These are phyloP conservation scores for Lasioglossum figueresi DNA, from an alignment of 2,888 invertebrate genomes.

Conservation along the genomic window DNA sequence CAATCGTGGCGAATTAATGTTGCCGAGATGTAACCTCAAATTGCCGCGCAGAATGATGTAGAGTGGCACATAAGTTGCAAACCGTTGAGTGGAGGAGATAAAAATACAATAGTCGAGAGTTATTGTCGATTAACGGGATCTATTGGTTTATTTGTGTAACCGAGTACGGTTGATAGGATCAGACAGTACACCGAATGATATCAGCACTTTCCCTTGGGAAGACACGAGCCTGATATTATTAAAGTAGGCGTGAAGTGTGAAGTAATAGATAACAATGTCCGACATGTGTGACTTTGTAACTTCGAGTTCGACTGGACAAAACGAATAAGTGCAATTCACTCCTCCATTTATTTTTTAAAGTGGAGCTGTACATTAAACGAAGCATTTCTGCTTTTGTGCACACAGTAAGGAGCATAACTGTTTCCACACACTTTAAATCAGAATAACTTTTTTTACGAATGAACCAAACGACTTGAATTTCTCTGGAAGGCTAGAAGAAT, in stretches of 20 bases:
- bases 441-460: too few relatives aligned
- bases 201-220: background rate
- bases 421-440: too few relatives aligned
- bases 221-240: background rate
- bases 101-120: background rate
- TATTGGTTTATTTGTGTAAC: background rate
- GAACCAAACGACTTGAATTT: too few relatives aligned
- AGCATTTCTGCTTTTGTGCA: too few relatives aligned
- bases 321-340: too few relatives aligned
- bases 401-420: too few relatives aligned
- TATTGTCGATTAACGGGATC: background rate
- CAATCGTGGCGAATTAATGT: too few relatives aligned
- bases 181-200: background rate
- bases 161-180: background rate
- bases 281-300: background rate
- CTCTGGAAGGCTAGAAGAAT: too few relatives aligned
- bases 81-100: background rate
- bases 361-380: too few relatives aligned
- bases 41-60: background rate
- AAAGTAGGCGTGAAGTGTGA: background rate
- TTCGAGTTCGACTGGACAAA: too few relatives aligned
- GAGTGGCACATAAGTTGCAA: background rate
- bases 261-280: background rate
- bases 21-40: background rate
- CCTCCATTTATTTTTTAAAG: too few relatives aligned